These are phyloP conservation scores for Tetropium fuscum DNA, from an alignment of 2,888 invertebrate species.

Conservation along the genomic window DNA sequence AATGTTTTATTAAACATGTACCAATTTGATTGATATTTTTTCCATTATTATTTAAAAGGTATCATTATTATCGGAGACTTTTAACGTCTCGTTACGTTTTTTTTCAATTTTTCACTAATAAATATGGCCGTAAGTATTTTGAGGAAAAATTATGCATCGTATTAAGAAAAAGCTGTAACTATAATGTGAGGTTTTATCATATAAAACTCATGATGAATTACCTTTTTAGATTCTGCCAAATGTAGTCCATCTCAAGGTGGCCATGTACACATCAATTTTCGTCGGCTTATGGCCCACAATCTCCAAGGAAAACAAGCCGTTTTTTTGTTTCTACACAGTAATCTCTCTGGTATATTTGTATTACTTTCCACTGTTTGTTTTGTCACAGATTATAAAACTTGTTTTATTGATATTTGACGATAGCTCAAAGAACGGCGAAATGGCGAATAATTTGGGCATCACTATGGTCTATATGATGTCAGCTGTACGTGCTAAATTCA, in stretches of 20 bases:
- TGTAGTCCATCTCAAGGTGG: slow-evolving; percentile 5
- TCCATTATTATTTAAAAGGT: too few species aligned
- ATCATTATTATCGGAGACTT: too few species aligned
- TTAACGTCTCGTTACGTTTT: too few species aligned
- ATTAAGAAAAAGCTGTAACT: too few species aligned
- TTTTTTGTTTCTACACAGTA: not conserved
- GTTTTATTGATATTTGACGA: not conserved
- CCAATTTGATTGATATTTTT: too few species aligned
- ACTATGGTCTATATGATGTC: not conserved
- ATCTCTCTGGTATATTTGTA: not conserved
- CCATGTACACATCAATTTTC: not conserved
- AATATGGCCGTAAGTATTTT: too few species aligned
- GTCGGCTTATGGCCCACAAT: slow-evolving; percentile 11
- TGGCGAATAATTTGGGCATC: not conserved
- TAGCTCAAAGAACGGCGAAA: not conserved
- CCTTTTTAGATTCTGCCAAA: slow-evolving; percentile 3
- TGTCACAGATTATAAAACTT: not conserved
- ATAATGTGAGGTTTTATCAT: too few species aligned
- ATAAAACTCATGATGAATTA: too few species aligned
- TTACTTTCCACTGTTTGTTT: not conserved
- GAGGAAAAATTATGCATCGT: too few species aligned
- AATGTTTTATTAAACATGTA: too few species aligned
- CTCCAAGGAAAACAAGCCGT: not conserved
- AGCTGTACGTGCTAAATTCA: not conserved
- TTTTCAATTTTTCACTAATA: too few species aligned